phyloP scores from a whole-genome alignment of 2,113 vertebrate genomes.

The Tiliqua scincoides region DNA sequence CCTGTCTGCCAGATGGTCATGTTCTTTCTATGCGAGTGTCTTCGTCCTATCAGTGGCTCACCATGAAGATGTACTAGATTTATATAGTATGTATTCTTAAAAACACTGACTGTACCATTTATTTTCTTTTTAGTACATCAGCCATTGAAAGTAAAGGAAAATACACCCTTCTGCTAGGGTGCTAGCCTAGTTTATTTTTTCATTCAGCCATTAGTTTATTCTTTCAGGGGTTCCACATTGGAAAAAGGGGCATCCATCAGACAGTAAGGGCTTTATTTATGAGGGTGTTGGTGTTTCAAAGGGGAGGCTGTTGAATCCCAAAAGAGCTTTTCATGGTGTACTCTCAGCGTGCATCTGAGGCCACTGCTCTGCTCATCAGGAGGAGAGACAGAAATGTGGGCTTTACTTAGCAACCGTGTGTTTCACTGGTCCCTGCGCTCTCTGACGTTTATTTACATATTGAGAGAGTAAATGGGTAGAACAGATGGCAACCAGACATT shows the following conservation, averaged over 20 bases:
- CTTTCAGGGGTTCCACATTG: constrained; percentile 70
- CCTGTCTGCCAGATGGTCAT: constrained; percentile 43
- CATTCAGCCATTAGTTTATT: constrained; percentile 75
- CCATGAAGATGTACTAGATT: constrained; percentile 51
- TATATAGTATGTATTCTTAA: constrained; percentile 58
- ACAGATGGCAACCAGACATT: constrained; percentile 85
- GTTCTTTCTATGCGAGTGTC: constrained; percentile 26
- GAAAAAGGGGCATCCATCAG: constrained; percentile 69
- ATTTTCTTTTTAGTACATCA: constrained; percentile 65
- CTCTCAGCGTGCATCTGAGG: constrained; percentile 74
- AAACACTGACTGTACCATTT: constrained; percentile 60
- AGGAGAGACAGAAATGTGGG: constrained; percentile 78
- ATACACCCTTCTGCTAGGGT: constrained; percentile 59
- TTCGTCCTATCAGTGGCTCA: constrained; percentile 37
- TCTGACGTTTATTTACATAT: constrained; percentile 82
- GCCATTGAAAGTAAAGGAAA: constrained; percentile 70
- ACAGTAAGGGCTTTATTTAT: constrained; percentile 76
- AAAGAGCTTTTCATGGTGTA: constrained; percentile 67
- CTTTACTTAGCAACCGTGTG: constrained; percentile 75
- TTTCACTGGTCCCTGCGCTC: constrained; percentile 70
- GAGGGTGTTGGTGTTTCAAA: constrained; percentile 67
- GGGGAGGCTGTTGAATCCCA: constrained; percentile 69
- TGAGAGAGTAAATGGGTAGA: constrained; percentile 78
- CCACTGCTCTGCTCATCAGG: constrained; percentile 75
- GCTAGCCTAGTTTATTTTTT: constrained; percentile 73